Conservation (phyloP, 2,113 vertebrate species). For the Neodontobutis hainanensis region DNA sequence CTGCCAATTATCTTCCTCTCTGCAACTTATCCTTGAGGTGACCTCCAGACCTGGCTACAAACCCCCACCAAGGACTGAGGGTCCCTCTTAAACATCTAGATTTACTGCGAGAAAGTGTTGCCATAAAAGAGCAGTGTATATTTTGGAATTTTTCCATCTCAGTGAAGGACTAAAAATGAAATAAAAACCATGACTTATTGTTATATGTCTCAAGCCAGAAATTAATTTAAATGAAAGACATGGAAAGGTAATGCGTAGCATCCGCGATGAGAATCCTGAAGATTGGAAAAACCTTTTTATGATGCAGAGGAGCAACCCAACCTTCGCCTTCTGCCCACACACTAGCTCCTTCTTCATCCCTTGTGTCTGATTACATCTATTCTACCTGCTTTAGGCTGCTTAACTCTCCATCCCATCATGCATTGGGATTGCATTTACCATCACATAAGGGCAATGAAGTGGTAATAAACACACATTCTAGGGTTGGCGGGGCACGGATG, state of each 20-base stretch:
- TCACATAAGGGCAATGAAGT: conserved; percentile 36
- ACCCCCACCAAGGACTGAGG: conserved; percentile 17
- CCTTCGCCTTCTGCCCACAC: conserved; percentile 47
- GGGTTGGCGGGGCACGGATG: conserved; percentile 21
- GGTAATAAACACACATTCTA: conserved; percentile 18
- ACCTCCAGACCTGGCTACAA: conserved; percentile 43
- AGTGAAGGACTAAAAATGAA: conserved; percentile 33
- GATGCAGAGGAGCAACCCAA: conserved; percentile 64
- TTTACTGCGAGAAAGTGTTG: conserved; percentile 22
- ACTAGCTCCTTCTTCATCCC: conserved; percentile 48
- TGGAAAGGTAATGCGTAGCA: conserved; percentile 66
- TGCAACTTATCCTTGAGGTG: conserved; percentile 44
- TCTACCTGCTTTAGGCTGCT: conserved; percentile 67
- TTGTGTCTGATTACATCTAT: conserved; percentile 73
- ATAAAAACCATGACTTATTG: conserved; percentile 52
- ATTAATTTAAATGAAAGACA: conserved; percentile 68
- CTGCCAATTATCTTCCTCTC: conserved; percentile 21
- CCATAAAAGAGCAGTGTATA: conserved; percentile 16
- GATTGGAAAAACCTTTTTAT: conserved; percentile 64
- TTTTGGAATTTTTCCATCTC: conserved; percentile 42
- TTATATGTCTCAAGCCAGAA: conserved; percentile 52
- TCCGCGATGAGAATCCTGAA: conserved; percentile 72
- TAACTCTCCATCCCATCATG: conserved; percentile 43
- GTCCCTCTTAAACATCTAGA: conserved; percentile 24
- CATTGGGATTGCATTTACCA: conserved; percentile 35